A percentile compares a stretch with the other conserved stretches of the same genome.
These are phyloP conservation scores for Saiga tatarica DNA, from an alignment of 2,113 vertebrate species.

Conservation along the genomic window DNA sequence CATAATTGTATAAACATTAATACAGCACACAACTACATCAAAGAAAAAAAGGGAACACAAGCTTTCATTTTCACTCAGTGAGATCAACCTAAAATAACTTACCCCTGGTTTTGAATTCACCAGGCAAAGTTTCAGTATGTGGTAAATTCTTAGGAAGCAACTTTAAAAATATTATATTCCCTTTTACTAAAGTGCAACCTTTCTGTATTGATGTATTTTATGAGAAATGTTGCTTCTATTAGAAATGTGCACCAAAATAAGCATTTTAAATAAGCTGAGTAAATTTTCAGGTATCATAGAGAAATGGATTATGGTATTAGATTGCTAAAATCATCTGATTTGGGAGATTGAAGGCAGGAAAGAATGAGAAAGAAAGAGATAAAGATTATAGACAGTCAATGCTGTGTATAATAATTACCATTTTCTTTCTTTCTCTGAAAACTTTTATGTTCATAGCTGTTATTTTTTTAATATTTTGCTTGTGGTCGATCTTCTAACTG, in stretches of 20 bases:
- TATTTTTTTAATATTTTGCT: neutral
- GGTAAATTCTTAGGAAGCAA: neutral
- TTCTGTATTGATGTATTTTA: neutral
- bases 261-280: neutral
- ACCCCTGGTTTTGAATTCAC: neutral
- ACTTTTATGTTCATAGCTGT: neutral
- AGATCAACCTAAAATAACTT: conserved; percentile 51
- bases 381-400: neutral
- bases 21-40: neutral
- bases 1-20: neutral
- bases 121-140: conserved; percentile 22
- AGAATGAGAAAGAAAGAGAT: neutral
- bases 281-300: neutral
- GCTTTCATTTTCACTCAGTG: neutral
- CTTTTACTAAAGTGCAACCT: neutral
- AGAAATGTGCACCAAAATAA: conserved; percentile 15
- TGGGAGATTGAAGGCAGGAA: neutral
- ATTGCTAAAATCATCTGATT: neutral
- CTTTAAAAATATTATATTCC: neutral
- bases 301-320: neutral
- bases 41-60: neutral
- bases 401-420: neutral
- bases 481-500: neutral
- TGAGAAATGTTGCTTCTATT: neutral
- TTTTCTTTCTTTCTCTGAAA: conserved; percentile 7